A percentile compares a stretch with the other conserved stretches of the same genome.
These are phyloP conservation scores for Spicauda simplicius DNA, from an alignment of 2,888 invertebrate species.

Conservation along the genomic window DNA sequence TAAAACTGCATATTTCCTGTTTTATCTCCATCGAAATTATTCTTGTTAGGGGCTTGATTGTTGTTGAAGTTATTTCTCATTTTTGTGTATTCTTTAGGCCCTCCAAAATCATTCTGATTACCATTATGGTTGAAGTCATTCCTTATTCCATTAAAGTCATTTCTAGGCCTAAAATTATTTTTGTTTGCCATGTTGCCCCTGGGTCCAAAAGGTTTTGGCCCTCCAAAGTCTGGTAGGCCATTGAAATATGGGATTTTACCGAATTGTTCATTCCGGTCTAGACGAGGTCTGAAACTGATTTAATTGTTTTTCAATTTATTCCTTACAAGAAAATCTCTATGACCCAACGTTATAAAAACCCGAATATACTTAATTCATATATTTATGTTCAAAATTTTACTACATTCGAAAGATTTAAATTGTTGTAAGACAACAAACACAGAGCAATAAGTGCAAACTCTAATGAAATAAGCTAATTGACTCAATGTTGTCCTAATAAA, in stretches of 20 bases:
- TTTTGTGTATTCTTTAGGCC: constrained; percentile 71
- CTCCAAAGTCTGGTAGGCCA: constrained; percentile 77
- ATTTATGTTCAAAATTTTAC: no score
- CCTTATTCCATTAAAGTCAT: constrained; percentile 78
- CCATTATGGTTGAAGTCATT: constrained; percentile 71
- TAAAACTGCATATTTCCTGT: constrained; percentile 75
- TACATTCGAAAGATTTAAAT: no score
- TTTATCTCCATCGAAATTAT: constrained; percentile 71
- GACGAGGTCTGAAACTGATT: constrained; percentile 84
- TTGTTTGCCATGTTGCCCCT: constrained; percentile 73
- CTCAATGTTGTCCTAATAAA: no score
- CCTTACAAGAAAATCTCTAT: no score
- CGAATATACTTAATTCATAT: no score
- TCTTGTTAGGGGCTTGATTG: constrained; percentile 66
- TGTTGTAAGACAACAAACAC: no score
- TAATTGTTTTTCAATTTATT: no score
- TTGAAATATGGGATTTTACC: constrained; percentile 83
- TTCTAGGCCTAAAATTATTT: constrained; percentile 77
- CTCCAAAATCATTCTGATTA: constrained; percentile 76
- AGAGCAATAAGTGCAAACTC: no score
- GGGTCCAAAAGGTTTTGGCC: constrained; percentile 79
- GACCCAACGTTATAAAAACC: no score
- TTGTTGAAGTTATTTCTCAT: constrained; percentile 72
- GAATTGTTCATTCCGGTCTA: constrained; percentile 87
- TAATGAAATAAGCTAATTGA: no score